Conservation (phyloP, 2,797 vertebrate genomes). For the Vipera latastei region DNA sequence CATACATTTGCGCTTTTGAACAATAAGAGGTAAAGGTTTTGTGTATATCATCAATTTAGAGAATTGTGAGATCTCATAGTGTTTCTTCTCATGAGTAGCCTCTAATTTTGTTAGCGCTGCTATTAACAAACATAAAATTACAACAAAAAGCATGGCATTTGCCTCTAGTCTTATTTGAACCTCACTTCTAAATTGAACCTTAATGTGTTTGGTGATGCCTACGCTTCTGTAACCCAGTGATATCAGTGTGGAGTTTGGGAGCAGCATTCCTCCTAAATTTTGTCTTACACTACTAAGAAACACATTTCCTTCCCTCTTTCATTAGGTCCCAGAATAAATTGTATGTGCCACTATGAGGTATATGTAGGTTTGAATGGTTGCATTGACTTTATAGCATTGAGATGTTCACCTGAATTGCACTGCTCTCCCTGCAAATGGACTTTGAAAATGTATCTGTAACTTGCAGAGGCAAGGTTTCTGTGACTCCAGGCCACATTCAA, state of each 20-base stretch:
- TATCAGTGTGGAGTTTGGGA: background rate
- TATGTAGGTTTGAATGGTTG: background rate
- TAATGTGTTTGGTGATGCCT: background rate
- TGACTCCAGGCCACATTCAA: background rate
- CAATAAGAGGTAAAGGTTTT: background rate
- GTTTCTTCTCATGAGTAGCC: background rate
- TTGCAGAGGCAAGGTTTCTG: background rate
- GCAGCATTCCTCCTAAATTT: background rate
- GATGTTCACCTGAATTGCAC: background rate
- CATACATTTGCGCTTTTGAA: background rate
- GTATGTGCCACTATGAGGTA: background rate
- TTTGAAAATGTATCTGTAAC: background rate
- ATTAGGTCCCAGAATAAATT: background rate
- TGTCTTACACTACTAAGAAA: background rate
- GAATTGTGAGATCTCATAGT: background rate
- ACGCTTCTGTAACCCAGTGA: background rate
- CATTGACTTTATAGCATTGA: background rate
- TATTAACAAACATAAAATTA: background rate
- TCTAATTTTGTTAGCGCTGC: background rate
- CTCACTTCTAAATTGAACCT: background rate
- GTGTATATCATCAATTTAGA: background rate
- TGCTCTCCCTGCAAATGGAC: background rate
- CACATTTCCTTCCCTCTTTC: background rate
- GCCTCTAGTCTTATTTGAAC: background rate
- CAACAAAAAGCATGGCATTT: background rate